Base-by-base conservation (phyloP, 2,113 vertebrate species). In the Callopanchax toddi region DNA sequence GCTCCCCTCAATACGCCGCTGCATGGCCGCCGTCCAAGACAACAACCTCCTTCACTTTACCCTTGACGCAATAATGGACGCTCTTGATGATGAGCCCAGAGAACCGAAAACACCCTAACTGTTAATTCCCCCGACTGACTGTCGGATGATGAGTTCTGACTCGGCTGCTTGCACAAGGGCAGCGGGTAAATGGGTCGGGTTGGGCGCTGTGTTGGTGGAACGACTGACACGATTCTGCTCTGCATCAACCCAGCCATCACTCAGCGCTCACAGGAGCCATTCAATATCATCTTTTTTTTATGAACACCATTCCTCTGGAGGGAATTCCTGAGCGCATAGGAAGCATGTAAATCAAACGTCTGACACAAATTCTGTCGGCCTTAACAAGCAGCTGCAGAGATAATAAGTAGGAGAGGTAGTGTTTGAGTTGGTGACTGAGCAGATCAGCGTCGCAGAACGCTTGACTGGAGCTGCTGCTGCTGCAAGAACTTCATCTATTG, bases 401-500 rank as follows among this genome's bases (percentile, higher is more conserved):
- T 57, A 60, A 62, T 49, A 16, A 49, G 21, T 2, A 45, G 52
- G 65, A 15, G 0, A 29, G 18, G 63, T 2, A 39, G 69, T 53
- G 43, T 64, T 50, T 54, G 36, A 4, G 48, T 17, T 40, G 12
- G 26, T 29, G 26, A 29, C 26, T 29, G 67, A 67, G 29, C 39
- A 1, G 37, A 79, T 68, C 75, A 75, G 57, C 75, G 40, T 46
- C 10, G 61, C 39, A 55, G 59, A 57, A 75, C 44, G 58, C 78
- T 67, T 11, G 46, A 46, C 49, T 62, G 57, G 45, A 63, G 45
- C 55, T 82, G 88, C 77, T 78, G 88, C 77, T 78, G 74, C 13
- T 16, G 55, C 86, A 65, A 86, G 83, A 84, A 55, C 16, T 71
- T 83, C 63, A 45, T 36, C 66, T 60, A 80, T 76, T 90, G 89